These are phyloP conservation scores for Solenopsis fugax DNA, from an alignment of 1,140 invertebrate genomes.

Conservation along the genomic window DNA sequence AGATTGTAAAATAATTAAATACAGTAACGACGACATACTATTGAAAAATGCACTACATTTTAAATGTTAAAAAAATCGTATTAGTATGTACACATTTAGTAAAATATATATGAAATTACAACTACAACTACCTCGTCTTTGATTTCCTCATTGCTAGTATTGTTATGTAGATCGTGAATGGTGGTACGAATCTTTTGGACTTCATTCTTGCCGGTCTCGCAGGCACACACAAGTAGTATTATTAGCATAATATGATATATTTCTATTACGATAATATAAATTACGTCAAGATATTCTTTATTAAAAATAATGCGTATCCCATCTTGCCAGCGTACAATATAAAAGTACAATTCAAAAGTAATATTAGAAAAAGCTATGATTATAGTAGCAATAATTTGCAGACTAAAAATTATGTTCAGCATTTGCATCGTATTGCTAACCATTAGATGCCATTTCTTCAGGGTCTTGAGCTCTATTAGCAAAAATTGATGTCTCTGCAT, in stretches of 20 bases:
- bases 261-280: background rate
- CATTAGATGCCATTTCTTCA: conserved; percentile 78
- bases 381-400: conserved; percentile 71
- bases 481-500: conserved; percentile 75
- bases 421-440: conserved; percentile 76
- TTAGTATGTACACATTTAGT: background rate
- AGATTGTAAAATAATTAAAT: background rate
- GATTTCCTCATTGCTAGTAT: conserved; percentile 70
- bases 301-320: background rate
- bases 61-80: background rate
- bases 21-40: background rate
- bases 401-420: conserved; percentile 78
- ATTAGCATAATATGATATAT: conserved; percentile 76
- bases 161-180: conserved; percentile 77
- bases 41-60: background rate
- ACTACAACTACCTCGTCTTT: conserved; percentile 79
- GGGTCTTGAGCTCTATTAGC: conserved; percentile 70
- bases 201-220: conserved; percentile 77
- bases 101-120: background rate
- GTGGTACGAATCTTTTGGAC: conserved; percentile 70
- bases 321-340: conserved; percentile 65
- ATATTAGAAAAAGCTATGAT: conserved; percentile 77
- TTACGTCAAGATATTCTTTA: background rate
- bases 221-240: conserved; percentile 73
- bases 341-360: conserved; percentile 82